These are phyloP conservation scores for Netelia fuscicornis DNA, from an alignment of 2,888 invertebrate species.

Conservation along the genomic window DNA sequence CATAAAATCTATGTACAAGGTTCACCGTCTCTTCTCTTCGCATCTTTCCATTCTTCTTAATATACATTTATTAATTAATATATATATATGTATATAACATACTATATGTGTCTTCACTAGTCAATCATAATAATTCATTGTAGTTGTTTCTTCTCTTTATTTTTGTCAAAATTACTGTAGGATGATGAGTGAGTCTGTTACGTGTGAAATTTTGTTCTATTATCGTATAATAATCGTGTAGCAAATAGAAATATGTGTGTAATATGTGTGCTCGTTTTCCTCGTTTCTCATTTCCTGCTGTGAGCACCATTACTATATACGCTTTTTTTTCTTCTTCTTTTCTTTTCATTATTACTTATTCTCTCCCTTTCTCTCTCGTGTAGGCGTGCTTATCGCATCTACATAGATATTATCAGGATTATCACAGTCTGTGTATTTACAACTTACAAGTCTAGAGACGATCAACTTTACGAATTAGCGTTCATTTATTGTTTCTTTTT, in stretches of 20 bases:
- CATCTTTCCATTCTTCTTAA: constrained; percentile 35
- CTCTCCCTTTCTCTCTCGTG: constrained; percentile 11
- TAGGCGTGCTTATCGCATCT: constrained; percentile 65
- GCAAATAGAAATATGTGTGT: constrained; percentile 42
- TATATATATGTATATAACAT: constrained; percentile 50
- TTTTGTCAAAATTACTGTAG: constrained; percentile 27
- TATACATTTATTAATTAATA: constrained; percentile 43
- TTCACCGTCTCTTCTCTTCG: constrained; percentile 33
- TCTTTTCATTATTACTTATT: not conserved
- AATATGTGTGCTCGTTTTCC: constrained; percentile 25
- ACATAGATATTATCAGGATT: constrained; percentile 79
- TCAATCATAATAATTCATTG: constrained; percentile 21
- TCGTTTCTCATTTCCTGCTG: constrained; percentile 26
- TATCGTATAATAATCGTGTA: constrained; percentile 13
- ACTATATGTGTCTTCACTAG: constrained; percentile 30
- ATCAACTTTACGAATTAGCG: constrained; percentile 62
- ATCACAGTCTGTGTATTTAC: constrained; percentile 85
- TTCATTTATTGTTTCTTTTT: constrained; percentile 49
- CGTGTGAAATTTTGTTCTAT: constrained; percentile 28
- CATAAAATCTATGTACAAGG: constrained; percentile 75
- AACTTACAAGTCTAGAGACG: constrained; percentile 78
- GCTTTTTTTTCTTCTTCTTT: constrained; percentile 19
- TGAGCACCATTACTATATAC: constrained; percentile 52
- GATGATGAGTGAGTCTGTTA: constrained; percentile 36
- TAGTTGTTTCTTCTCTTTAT: constrained; percentile 2